Conservation (phyloP, 1,140 invertebrate genomes). For the Polypedilum pembai region DNA sequence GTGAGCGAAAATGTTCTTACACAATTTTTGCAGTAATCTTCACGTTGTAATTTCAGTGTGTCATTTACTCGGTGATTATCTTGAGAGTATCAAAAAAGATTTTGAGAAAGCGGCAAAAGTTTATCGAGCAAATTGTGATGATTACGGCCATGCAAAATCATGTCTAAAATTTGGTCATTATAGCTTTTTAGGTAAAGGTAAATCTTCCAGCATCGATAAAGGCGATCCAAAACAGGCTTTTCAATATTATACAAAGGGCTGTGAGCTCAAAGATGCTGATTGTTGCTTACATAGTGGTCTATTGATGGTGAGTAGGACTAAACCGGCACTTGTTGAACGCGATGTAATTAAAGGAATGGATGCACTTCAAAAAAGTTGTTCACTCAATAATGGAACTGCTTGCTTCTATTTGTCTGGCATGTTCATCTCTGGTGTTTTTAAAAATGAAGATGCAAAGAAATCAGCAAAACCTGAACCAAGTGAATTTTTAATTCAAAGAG, state of each 20-base stretch:
- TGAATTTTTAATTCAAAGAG: conserved; percentile 55
- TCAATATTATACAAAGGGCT: conserved; percentile 72
- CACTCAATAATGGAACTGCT: conserved; percentile 57
- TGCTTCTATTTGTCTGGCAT: conserved; percentile 74
- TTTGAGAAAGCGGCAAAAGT: conserved; percentile 66
- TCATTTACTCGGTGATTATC: conserved; percentile 80
- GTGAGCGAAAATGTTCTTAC: conserved; percentile 44
- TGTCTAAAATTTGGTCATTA: conserved; percentile 80
- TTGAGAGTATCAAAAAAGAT: conserved; percentile 74
- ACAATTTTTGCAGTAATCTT: conserved; percentile 26
- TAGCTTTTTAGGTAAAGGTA: conserved; percentile 53
- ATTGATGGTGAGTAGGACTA: conserved; percentile 51
- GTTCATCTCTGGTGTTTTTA: conserved; percentile 62
- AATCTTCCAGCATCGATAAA: conserved; percentile 42
- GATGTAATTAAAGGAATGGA: conserved; percentile 54
- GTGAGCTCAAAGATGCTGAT: conserved; percentile 56
- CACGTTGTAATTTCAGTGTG: conserved; percentile 58
- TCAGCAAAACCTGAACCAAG: conserved; percentile 30
- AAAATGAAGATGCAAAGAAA: conserved; percentile 40
- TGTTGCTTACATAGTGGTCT: conserved; percentile 71
- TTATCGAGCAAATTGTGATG: conserved; percentile 78
- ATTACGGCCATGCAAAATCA: conserved; percentile 69
- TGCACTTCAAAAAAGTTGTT: conserved; percentile 63
- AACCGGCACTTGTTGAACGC: conserved; percentile 43
- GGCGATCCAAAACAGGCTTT: conserved; percentile 50